Evolutionary conservation across 2,113 vertebrate species (phyloP), one percentile per base, ranked within the genome.

Genomic region (Oenanthe melanoleuca): DNA sequence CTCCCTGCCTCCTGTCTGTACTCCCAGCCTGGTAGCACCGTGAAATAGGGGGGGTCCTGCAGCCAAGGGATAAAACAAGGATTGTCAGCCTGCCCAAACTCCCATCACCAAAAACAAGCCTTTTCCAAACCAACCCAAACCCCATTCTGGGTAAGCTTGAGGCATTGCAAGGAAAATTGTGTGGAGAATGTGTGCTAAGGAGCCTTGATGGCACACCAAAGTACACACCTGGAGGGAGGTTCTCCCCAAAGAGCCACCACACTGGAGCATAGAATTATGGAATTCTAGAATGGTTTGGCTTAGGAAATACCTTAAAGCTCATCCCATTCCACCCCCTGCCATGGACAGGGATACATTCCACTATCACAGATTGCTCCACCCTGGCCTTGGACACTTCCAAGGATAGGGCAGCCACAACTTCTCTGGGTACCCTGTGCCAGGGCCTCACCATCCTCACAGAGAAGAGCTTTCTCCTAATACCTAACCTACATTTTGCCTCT

Each of bases 21-120:
- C 97, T 99, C 99, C 98, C 99, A 99, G 97, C 99, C 99, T 94
- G 99, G 99, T 98, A 99, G 99, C 98, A 99, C 99, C 95, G 99
- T 99, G 98, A 99, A 99, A 98, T 99, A 99, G 98, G 99, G 99
- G 96, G 99, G 99, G 97, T 99, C 99, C 99, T 99, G 95, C 11
- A 91, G 88, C 61, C 47, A 33, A 77, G 50, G 66, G 67, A 64
- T 56, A 84, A 86, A 60, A 66, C 23, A 83, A 88, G 28, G 71
- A 72, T 49, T 6, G 3, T 92, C 38, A 94, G 26, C 28, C 44
- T 4, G 1, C 4, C 8, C 14, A 12, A 26, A 16, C 2, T 25
- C 55, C 20, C 19, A 5, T 22, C 31, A 12, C 11, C 33, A 14
- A 59, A 79, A n/a, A 8, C n/a, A 59, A 38, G 12, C 65, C 34